Evolutionary conservation across 2,888 invertebrate species (phyloP), one percentile per base, ranked within the genome.

Genomic region (Melieria omissa): DNA sequence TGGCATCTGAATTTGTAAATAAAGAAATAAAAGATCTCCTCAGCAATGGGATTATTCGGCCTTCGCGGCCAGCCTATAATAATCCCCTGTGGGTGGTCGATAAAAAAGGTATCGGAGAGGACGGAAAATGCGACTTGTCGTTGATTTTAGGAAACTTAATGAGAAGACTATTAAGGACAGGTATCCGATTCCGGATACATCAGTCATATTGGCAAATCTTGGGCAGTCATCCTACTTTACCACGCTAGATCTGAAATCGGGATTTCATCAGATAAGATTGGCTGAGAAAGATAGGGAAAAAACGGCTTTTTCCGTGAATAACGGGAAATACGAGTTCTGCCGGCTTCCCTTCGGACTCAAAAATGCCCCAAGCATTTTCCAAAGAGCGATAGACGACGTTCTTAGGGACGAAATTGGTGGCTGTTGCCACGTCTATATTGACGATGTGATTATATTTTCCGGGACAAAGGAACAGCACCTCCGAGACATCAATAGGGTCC

Each of bases 261-360:
- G 69, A 10, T 68, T 70, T 29, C 73, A 74, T 42, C 71, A 75
- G 58, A 71, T 71, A 44, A 49, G 42, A 41, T 58, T 74, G 45
- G 55, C 64, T 4, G 66, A 71, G 16, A 64, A 57, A n/a, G 57
- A 73, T 65, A 60, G n/a, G 49, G 29, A 71, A 63, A 73, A 71
- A 55, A 71, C 73, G 1, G 61, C 69, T 54, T 65, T 54, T 55
- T 52, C 10, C 5, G 4, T 54, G 8, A 65, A 44, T 3, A 63
- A 63, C 47, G 65, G 52, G 16, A 65, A 65, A 52, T 54, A 46
- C 16, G 63, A 63, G 5, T 65, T 65, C 3, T 54, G 65, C 16
- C 29, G 54, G n/a, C 42, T 42, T n/a, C 54, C 60, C 14, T 65
- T 71, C 57, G 42, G 65, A 62, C 45, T 70, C 55, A 58, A 65